These are phyloP conservation scores for Uromys caudimaculatus DNA, from an alignment of 2,797 vertebrate genomes.

Conservation along the genomic window DNA sequence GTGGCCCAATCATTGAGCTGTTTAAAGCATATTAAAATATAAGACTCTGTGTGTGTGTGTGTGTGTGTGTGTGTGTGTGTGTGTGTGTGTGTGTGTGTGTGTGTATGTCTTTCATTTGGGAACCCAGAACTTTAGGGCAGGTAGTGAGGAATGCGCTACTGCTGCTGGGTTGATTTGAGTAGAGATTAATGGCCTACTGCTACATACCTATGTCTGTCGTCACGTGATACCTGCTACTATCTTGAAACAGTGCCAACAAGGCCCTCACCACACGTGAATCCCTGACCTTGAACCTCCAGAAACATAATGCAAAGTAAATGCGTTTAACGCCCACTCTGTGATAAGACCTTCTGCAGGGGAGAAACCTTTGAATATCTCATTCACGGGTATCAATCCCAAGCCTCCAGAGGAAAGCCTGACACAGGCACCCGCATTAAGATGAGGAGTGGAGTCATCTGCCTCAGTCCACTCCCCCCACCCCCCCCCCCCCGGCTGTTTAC, in stretches of 20 bases:
- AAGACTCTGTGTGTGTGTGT: not conserved
- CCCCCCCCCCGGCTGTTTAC: not conserved
- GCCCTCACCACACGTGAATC: not conserved
- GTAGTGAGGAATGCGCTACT: too few relatives aligned
- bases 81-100: too few relatives aligned
- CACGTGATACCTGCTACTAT: rapidly evolving
- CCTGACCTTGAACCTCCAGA: not conserved
- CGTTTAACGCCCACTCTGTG: not conserved
- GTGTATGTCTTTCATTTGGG: not conserved
- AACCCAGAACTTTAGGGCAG: not conserved
- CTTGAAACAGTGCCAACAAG: not conserved
- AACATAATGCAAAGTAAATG: not conserved
- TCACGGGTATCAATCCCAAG: not conserved
- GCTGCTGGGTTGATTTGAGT: rapidly evolving
- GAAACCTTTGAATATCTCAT: not conserved
- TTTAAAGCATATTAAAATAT: not conserved
- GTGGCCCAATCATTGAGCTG: not conserved
- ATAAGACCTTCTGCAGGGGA: not conserved
- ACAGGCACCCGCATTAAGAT: not conserved
- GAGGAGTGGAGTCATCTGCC: not conserved
- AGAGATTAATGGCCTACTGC: not conserved
- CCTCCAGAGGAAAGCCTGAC: not conserved
- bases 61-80: too few relatives aligned
- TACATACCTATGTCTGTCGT: not conserved
- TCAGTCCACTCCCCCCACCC: rapidly evolving